A percentile compares a stretch with the other conserved stretches of the same genome.
Conservation (phyloP, 2,797 vertebrate genomes). For the Octomys mimax region DNA sequence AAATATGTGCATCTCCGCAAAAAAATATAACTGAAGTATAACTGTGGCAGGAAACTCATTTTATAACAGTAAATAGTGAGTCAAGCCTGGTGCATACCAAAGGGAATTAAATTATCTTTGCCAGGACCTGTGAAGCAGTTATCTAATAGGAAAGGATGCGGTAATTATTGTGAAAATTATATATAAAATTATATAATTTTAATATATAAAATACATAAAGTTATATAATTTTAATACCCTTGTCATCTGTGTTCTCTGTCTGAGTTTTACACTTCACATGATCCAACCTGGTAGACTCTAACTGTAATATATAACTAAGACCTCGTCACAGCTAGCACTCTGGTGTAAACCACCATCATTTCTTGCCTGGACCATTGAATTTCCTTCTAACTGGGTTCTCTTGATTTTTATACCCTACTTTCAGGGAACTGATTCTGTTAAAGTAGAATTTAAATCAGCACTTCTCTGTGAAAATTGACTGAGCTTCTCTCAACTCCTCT, state of each 20-base stretch:
- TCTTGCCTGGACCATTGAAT: not conserved
- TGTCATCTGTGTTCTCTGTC: slow-evolving; percentile 26
- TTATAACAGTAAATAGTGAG: slow-evolving; percentile 17
- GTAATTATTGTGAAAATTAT: not conserved
- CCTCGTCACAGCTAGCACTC: too few relatives aligned
- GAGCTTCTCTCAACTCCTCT: not conserved
- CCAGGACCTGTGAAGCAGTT: not conserved
- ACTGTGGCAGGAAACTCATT: not conserved
- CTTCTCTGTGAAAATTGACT: slow-evolving; percentile 7
- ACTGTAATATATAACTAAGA: not conserved
- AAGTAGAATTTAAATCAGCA: not conserved
- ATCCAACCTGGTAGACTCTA: not conserved
- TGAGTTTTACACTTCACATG: slow-evolving; percentile 2
- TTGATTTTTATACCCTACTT: not conserved
- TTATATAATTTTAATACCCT: not conserved
- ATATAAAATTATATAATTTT: too few relatives aligned
- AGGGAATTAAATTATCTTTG: slow-evolving; percentile 12
- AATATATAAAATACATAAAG: too few relatives aligned
- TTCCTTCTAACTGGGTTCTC: not conserved
- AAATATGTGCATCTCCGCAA: slow-evolving; percentile 15
- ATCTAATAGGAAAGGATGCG: slow-evolving; percentile 13
- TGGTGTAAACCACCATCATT: not conserved
- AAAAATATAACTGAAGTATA: slow-evolving; percentile 12
- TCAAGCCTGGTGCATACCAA: not conserved
- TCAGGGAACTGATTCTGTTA: slow-evolving; percentile 8